These are phyloP conservation scores for Taenioides sp. DNA, from an alignment of 2,797 vertebrate genomes.

Conservation along the genomic window DNA sequence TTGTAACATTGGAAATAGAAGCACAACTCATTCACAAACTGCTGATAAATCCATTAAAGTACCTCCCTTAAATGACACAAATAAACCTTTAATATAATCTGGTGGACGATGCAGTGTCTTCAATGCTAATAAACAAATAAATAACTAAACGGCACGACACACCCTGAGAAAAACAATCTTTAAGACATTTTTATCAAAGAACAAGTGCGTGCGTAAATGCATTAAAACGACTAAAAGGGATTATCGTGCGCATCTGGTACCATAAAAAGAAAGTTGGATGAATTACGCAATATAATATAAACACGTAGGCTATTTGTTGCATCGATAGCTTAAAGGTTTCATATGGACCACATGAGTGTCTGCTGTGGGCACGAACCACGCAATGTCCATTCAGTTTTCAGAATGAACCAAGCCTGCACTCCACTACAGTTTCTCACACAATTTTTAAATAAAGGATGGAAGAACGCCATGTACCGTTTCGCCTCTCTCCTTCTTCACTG, in stretches of 20 bases:
- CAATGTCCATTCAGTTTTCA: neutral
- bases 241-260: neutral
- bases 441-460: neutral
- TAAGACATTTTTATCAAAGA: neutral
- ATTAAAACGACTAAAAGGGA: neutral
- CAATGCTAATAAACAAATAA: neutral
- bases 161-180: neutral
- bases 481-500: neutral
- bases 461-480: slow-evolving; percentile 1
- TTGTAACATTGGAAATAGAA: neutral
- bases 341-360: neutral
- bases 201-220: neutral
- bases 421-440: neutral
- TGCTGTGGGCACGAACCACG: neutral
- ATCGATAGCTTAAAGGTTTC: neutral
- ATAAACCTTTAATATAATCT: neutral
- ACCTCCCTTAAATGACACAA: neutral
- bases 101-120: neutral
- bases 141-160: neutral
- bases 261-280: neutral
- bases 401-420: neutral
- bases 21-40: neutral
- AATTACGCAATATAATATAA: neutral
- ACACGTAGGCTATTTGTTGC: neutral
- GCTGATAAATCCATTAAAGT: neutral